phyloP scores from a whole-genome alignment of 2,888 invertebrate genomes.

The Mythimna albipuncta region DNA sequence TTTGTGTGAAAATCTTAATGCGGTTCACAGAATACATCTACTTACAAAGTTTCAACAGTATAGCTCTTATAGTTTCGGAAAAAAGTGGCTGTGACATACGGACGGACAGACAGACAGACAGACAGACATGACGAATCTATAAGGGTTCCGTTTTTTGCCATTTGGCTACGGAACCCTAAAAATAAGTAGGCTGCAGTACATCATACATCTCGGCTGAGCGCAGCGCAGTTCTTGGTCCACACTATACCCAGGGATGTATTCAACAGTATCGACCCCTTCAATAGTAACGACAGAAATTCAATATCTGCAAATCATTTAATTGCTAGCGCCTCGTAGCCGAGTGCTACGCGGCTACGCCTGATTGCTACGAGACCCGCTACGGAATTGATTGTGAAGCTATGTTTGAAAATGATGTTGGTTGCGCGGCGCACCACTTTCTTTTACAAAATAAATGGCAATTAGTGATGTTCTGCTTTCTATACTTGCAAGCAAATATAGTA shows the following conservation, averaged over 20 bases:
- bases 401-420: neutral
- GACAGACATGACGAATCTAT: too few species aligned
- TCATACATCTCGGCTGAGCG: neutral
- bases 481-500: too few species aligned
- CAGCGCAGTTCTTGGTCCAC: neutral
- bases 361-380: neutral
- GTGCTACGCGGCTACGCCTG: conserved; percentile 2
- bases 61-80: too few species aligned
- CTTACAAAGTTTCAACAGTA: too few species aligned
- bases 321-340: neutral
- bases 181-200: neutral
- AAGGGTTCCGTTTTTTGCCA: too few species aligned
- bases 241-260: neutral
- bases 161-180: too few species aligned
- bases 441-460: conserved; percentile 1
- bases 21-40: too few species aligned
- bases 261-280: neutral
- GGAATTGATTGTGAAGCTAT: neutral
- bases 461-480: neutral
- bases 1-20: too few species aligned
- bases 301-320: neutral
- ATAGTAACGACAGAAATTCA: neutral
- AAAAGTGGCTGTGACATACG: too few species aligned
- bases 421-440: conserved; percentile 1
- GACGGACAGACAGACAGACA: too few species aligned